Evolutionary conservation across 1,140 invertebrate genomes (phyloP).

Genomic region (Trachelipus rathkii): DNA sequence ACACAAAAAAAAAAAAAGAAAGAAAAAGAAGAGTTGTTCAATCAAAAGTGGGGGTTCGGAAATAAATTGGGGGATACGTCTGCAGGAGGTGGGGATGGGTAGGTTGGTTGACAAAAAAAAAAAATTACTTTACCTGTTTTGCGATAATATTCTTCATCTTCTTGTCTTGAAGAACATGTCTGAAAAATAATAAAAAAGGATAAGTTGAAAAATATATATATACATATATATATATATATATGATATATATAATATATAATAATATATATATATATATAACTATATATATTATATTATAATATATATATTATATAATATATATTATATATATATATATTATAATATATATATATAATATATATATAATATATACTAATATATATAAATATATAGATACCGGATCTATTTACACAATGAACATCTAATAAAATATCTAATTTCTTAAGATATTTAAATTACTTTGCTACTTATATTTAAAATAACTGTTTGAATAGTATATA

Average conservation of each 20-base stretch:
- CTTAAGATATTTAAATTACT: no score
- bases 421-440: no score
- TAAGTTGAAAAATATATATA: background rate
- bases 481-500: no score
- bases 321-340: conserved; percentile 11
- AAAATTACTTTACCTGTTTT: background rate
- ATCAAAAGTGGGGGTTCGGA: no score
- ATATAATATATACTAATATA: background rate
- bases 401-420: no score
- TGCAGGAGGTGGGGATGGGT: no score
- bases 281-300: background rate
- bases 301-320: background rate
- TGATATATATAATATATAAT: background rate
- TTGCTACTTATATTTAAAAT: no score
- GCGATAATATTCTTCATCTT: background rate
- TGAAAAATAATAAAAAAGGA: background rate
- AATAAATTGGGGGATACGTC: no score
- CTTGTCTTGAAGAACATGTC: background rate
- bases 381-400: background rate
- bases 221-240: conserved; percentile 12
- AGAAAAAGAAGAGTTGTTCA: no score
- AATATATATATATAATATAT: conserved; percentile 7
- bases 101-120: no score
- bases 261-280: conserved; percentile 1
- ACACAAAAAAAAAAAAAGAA: no score